phyloP scores from a whole-genome alignment of 2,888 invertebrate genomes.

The Elysia crispata region DNA sequence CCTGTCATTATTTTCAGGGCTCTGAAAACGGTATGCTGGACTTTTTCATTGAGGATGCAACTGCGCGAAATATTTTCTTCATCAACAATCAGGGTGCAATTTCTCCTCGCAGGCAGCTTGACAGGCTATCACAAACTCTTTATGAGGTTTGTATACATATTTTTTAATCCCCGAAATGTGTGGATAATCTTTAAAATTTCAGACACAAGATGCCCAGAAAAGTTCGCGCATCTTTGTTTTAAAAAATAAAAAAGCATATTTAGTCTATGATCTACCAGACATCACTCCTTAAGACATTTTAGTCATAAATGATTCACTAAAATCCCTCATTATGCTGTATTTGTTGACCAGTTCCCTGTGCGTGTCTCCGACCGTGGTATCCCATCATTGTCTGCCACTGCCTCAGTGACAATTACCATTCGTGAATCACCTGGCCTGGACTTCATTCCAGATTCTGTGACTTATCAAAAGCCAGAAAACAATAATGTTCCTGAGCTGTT shows the following conservation, averaged over 20 bases:
- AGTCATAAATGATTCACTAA: no score
- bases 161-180: no score
- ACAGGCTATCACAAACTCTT: conserved; percentile 19
- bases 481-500: conserved; percentile 11
- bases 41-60: conserved; percentile 24
- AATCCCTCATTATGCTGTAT: background rate
- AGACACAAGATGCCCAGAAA: no score
- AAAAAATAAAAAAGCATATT: no score
- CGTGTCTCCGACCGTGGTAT: conserved; percentile 89
- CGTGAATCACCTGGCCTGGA: conserved; percentile 19
- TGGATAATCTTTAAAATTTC: no score
- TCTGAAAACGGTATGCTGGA: conserved; percentile 35
- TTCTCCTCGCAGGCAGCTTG: conserved; percentile 30
- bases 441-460: conserved; percentile 32
- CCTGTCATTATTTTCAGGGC: no score
- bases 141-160: background rate
- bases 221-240: no score
- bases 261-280: no score
- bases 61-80: conserved; percentile 20
- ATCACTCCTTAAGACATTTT: no score
- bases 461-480: conserved; percentile 12
- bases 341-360: conserved; percentile 80
- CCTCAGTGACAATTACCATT: conserved; percentile 85
- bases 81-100: conserved; percentile 31
- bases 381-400: conserved; percentile 90